These are phyloP conservation scores for Rhabdornis inornatus DNA, from an alignment of 2,113 vertebrate genomes.

Conservation along the genomic window DNA sequence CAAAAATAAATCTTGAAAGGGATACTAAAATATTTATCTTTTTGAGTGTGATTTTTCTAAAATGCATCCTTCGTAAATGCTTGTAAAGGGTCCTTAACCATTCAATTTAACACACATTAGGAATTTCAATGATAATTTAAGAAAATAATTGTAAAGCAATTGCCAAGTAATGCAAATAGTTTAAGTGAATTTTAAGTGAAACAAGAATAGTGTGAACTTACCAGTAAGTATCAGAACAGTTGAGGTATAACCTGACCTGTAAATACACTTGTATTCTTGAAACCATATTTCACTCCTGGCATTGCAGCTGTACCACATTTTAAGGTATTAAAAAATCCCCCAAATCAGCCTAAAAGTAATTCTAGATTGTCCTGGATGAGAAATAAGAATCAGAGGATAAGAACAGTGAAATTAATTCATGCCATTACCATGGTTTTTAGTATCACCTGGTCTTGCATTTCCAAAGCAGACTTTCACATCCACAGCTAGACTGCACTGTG, in stretches of 20 bases:
- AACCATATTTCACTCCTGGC: background rate
- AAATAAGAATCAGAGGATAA: background rate
- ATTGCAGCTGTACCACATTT: background rate
- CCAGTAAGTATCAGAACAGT: background rate
- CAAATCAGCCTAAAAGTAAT: background rate
- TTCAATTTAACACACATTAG: background rate
- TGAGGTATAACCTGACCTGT: background rate
- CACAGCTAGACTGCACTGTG: background rate
- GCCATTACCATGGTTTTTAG: background rate
- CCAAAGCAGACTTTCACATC: background rate
- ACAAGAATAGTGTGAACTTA: background rate
- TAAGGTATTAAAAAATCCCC: fast-evolving
- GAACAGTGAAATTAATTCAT: background rate
- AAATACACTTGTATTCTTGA: background rate
- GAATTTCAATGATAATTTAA: background rate
- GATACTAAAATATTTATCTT: background rate
- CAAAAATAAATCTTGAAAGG: background rate
- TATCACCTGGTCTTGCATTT: background rate
- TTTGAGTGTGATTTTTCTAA: background rate
- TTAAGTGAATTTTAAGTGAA: background rate
- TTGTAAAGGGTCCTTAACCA: background rate
- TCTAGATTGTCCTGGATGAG: background rate
- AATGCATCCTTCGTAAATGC: background rate
- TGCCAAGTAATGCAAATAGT: background rate
- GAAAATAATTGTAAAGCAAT: background rate